Evolutionary conservation across 1,140 invertebrate genomes (phyloP).

Genomic region (Matsumurasca onukii): DNA sequence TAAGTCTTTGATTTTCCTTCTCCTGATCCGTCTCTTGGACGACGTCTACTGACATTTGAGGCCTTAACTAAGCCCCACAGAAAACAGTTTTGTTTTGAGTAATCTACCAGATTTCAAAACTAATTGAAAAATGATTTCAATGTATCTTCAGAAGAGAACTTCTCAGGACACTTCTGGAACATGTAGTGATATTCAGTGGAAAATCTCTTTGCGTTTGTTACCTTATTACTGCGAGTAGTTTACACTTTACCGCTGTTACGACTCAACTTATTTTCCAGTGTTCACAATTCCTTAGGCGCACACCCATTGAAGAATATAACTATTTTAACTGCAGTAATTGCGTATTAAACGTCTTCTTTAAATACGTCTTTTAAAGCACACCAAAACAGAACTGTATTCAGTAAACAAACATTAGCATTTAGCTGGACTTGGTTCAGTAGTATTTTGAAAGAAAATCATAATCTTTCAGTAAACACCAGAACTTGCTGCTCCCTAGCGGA

Average conservation of each 20-base stretch:
- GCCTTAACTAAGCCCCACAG: background rate
- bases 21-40: background rate
- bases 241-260: background rate
- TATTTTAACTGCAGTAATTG: slow-evolving; percentile 19
- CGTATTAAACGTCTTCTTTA: slow-evolving; percentile 12
- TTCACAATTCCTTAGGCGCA: slow-evolving; percentile 24
- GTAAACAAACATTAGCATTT: slow-evolving; percentile 29
- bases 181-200: background rate
- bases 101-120: background rate
- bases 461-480: slow-evolving; percentile 27
- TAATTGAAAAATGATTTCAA: background rate
- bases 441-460: slow-evolving; percentile 29
- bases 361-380: slow-evolving; percentile 8
- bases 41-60: slow-evolving; percentile 9
- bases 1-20: slow-evolving; percentile 8
- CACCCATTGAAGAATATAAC: slow-evolving; percentile 20
- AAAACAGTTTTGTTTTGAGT: slow-evolving; percentile 13
- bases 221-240: slow-evolving; percentile 16
- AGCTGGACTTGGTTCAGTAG: slow-evolving; percentile 29
- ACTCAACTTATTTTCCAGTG: background rate
- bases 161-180: background rate
- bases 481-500: slow-evolving; percentile 28
- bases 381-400: slow-evolving; percentile 27
- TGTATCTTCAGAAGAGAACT: background rate
- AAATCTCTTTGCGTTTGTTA: background rate